A percentile compares a stretch with the other conserved stretches of the same genome.
Conservation (phyloP, 1,140 invertebrate genomes). For the Harlomillsia oculata region DNA sequence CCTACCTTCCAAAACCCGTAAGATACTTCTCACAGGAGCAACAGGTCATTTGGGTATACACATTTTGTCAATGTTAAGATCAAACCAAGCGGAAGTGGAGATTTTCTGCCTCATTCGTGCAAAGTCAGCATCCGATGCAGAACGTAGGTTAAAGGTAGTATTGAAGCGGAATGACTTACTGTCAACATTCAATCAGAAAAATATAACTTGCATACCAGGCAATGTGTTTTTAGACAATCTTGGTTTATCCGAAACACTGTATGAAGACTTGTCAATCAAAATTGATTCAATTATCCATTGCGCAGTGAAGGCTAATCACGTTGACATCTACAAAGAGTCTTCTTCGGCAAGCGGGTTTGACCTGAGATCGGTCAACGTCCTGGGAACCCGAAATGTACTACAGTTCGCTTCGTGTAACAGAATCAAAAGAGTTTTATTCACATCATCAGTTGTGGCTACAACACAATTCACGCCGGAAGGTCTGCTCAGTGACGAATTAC, state of each 20-base stretch:
- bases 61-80: not conserved
- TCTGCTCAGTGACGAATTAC: not conserved
- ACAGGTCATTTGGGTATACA: slow-evolving; percentile 14
- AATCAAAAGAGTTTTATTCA: slow-evolving; percentile 7
- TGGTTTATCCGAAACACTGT: not conserved
- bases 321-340: not conserved
- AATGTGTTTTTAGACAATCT: not conserved
- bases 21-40: slow-evolving; percentile 14
- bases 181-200: not conserved
- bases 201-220: slow-evolving; percentile 2
- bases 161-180: not conserved
- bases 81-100: not conserved
- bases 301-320: not conserved
- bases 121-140: not conserved
- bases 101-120: slow-evolving; percentile 8
- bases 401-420: not conserved
- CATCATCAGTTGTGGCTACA: slow-evolving; percentile 3
- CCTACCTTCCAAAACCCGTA: slow-evolving; percentile 1
- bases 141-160: not conserved
- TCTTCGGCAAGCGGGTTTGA: not conserved
- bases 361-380: not conserved
- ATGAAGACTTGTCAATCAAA: not conserved
- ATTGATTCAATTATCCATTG: slow-evolving; percentile 1
- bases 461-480: not conserved
- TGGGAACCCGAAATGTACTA: slow-evolving; percentile 12